Conservation (phyloP, 2,888 invertebrate species). For the Pristionchus maxplancki region DNA sequence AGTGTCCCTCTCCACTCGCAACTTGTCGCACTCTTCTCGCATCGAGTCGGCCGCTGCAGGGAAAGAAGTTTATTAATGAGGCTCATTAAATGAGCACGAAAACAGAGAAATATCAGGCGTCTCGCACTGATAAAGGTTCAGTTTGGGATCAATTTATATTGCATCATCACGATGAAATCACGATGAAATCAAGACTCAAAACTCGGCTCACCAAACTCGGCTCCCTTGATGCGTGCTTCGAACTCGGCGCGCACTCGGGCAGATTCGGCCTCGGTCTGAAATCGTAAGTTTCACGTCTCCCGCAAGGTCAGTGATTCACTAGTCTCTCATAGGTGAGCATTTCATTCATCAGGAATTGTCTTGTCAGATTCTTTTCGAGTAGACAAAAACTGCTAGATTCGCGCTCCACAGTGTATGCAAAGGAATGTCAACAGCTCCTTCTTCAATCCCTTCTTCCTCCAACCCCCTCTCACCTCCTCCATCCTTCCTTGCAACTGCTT, state of each 20-base stretch:
- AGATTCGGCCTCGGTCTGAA: conserved; percentile 14
- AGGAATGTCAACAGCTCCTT: not conserved
- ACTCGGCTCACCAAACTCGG: conserved; percentile 12
- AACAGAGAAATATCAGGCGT: no score
- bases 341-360: not conserved
- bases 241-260: conserved; percentile 9
- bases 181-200: no score
- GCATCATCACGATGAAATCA: not conserved
- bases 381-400: not conserved
- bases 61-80: not conserved
- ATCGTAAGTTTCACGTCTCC: not conserved
- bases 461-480: conserved; percentile 28
- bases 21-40: conserved; percentile 43
- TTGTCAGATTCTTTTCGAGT: no score
- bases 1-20: conserved; percentile 2
- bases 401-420: not conserved
- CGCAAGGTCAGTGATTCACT: not conserved
- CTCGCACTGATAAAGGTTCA: no score
- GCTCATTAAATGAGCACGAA: no score
- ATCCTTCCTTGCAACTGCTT: conserved; percentile 6
- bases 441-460: not conserved
- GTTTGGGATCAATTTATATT: no score
- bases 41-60: conserved; percentile 40
- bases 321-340: not conserved
- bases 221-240: not conserved